Conservation (phyloP, 2,888 invertebrate species). For the Xestia ashworthii region DNA sequence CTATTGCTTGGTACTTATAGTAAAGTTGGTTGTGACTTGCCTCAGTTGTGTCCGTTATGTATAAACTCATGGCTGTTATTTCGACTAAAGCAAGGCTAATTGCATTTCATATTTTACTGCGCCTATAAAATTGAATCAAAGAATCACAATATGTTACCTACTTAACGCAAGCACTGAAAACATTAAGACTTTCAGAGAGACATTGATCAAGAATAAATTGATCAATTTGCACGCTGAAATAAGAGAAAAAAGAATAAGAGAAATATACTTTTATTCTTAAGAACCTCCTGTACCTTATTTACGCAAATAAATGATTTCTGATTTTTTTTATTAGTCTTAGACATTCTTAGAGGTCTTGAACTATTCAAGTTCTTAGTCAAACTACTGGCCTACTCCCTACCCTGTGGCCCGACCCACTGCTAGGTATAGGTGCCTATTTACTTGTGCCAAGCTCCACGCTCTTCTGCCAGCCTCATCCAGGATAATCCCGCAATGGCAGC, state of each 20-base stretch:
- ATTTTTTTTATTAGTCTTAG: background rate
- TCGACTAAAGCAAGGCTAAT: conserved; percentile 23
- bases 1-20: background rate
- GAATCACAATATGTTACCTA: background rate
- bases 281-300: no score
- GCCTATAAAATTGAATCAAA: background rate
- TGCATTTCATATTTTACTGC: background rate
- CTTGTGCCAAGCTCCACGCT: no score
- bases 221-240: no score
- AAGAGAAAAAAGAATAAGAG: no score
- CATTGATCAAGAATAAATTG: background rate
- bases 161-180: background rate
- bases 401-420: background rate
- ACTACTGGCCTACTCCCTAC: background rate
- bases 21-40: conserved; percentile 6
- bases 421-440: no score
- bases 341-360: background rate
- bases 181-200: background rate
- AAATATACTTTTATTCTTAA: no score
- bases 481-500: no score
- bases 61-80: background rate
- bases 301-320: no score
- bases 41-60: background rate
- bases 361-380: background rate
- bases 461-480: no score